A percentile compares a stretch with the other conserved stretches of the same genome.
Conservation (phyloP, 2,113 vertebrate species). For the Elaphurus davidianus region DNA sequence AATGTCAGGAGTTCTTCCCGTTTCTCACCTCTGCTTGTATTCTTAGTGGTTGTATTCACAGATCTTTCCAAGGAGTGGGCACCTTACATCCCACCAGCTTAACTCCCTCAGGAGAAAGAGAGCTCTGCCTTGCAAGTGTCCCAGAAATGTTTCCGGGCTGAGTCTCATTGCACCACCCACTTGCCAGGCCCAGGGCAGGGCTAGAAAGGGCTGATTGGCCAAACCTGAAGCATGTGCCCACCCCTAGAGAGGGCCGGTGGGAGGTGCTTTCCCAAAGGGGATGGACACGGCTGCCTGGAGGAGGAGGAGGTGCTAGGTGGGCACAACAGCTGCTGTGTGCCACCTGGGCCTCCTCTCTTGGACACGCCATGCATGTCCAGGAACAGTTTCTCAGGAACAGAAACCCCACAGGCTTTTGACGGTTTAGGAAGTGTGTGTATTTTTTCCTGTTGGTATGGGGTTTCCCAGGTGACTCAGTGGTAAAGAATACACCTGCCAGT, state of each 20-base stretch:
- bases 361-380: fast-evolving
- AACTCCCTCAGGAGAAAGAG: neutral
- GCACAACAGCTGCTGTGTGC: neutral
- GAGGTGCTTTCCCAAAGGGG: neutral
- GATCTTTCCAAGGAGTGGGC: neutral
- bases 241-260: neutral
- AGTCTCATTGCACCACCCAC: neutral
- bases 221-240: neutral
- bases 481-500: neutral
- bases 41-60: neutral
- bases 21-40: neutral
- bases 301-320: neutral
- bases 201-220: neutral
- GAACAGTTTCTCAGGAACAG: neutral
- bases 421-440: neutral
- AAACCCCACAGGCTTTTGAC: neutral
- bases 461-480: neutral
- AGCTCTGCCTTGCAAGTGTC: neutral
- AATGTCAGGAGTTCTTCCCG: neutral
- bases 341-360: no score
- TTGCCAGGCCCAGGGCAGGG: neutral
- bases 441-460: neutral
- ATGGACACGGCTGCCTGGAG: neutral
- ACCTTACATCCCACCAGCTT: neutral
- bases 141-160: neutral